Base-by-base conservation (phyloP, 1,140 invertebrate genomes). In the Ips nitidus region DNA sequence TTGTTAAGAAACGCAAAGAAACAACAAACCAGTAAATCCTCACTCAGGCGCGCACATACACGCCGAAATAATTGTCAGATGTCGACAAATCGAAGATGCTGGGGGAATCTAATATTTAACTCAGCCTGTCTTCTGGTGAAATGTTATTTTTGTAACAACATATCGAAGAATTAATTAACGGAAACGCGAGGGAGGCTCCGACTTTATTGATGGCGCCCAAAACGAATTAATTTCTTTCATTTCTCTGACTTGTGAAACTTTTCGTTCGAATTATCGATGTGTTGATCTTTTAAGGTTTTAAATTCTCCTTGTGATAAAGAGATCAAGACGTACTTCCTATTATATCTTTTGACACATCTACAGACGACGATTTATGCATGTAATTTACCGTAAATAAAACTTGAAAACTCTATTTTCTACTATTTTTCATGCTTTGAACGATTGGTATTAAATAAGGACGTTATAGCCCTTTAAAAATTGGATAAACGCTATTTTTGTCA, bases 131-230 rank as follows among this genome's bases (percentile, higher is more conserved):
- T 41, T 61, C 47, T 22, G 42, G 4, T 4, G 43, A 50, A 22
- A 45, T 38, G 59, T 61, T 61, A 61, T 61, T 61, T 61, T 61
- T 47, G 59, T 45, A 61, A 47, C 66, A 68, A 68, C 66, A 67
- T 67, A 67, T 67, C 41, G 56, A 45, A 67, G 41, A 59, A 58
- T 67, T 67, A 67, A 67, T 67, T 67, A 67, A 41, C 41, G 65
- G 38, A 50, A 59, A 64, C 61, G 47, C 38, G 47, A 64, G 61
- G 61, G 61, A 52, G 61, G 61, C 45, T 47, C 61, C 39, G 41
- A 52, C 47, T 64, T 64, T 64, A 64, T 64, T 64, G 50, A 50
- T 4, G 7, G 37, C 53, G 61, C 53, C 61, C 22, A 53, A 52
- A 64, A 64, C 41, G 53, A 52, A 64, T 64, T 36, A 50, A 64